Conservation (phyloP, 2,113 vertebrate species). For the Podocnemis expansa region DNA sequence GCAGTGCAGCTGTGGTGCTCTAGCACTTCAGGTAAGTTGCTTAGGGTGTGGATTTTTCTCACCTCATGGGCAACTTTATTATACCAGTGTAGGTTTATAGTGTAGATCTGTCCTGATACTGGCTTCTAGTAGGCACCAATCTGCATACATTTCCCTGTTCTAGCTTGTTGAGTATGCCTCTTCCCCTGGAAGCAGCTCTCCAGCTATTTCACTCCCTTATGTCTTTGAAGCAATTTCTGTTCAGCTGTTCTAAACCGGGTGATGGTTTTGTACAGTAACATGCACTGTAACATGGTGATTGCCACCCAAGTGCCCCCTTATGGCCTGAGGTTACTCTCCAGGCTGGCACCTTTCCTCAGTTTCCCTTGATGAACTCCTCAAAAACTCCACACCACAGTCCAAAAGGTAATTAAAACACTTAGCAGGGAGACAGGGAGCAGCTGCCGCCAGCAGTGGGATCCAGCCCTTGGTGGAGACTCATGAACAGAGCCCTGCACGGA, state of each 20-base stretch:
- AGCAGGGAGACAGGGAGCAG: too few species aligned
- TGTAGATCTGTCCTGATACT: neutral
- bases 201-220: neutral
- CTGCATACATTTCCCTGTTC: neutral
- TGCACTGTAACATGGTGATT: neutral
- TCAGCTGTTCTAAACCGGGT: neutral
- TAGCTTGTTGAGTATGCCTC: neutral
- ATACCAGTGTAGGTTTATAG: neutral
- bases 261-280: neutral
- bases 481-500: too few species aligned
- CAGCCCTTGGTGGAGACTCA: neutral
- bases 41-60: too few species aligned
- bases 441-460: too few species aligned
- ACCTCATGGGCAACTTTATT: neutral
- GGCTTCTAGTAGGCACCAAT: neutral
- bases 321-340: neutral
- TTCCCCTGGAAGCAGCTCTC: fast-evolving
- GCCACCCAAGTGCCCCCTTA: neutral
- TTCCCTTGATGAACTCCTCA: neutral
- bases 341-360: neutral
- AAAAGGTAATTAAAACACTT: neutral
- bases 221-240: neutral
- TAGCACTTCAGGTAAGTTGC: neutral
- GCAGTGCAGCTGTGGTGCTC: neutral
- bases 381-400: neutral